A percentile compares a stretch with the other conserved stretches of the same genome.
phyloP scores from a whole-genome alignment of 1,140 invertebrate species.

The Neuroterus valhalla region DNA sequence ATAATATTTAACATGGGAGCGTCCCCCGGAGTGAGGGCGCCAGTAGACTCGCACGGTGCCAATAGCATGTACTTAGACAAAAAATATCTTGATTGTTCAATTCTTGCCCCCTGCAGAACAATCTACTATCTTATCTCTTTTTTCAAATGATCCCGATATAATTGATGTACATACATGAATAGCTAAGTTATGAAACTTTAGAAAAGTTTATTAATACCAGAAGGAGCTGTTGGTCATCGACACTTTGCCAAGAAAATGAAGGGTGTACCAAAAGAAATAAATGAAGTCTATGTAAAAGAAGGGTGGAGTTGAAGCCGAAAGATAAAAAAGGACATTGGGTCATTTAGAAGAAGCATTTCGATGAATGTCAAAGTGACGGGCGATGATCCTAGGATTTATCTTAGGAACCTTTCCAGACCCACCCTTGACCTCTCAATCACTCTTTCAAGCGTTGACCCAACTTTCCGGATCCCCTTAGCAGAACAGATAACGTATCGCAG shows the following conservation, averaged over 20 bases:
- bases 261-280: not conserved
- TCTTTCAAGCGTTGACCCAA: conserved; percentile 27
- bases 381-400: conserved; percentile 61
- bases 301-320: conserved; percentile 37
- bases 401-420: conserved; percentile 39
- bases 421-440: conserved; percentile 29
- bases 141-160: no score
- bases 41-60: no score
- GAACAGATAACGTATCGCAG: conserved; percentile 49
- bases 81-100: no score
- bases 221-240: not conserved
- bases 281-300: not conserved
- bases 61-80: no score
- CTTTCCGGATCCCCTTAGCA: conserved; percentile 30
- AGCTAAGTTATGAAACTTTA: no score
- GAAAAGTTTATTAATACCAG: no score
- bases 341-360: conserved; percentile 54
- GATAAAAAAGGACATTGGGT: conserved; percentile 51
- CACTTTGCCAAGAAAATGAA: not conserved
- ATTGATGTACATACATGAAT: no score
- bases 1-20: no score
- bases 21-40: no score
- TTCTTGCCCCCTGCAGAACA: no score
- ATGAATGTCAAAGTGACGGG: conserved; percentile 63
- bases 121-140: no score